These are phyloP conservation scores for Pachydiplax longipennis DNA, from an alignment of 2,888 invertebrate genomes.

Conservation along the genomic window DNA sequence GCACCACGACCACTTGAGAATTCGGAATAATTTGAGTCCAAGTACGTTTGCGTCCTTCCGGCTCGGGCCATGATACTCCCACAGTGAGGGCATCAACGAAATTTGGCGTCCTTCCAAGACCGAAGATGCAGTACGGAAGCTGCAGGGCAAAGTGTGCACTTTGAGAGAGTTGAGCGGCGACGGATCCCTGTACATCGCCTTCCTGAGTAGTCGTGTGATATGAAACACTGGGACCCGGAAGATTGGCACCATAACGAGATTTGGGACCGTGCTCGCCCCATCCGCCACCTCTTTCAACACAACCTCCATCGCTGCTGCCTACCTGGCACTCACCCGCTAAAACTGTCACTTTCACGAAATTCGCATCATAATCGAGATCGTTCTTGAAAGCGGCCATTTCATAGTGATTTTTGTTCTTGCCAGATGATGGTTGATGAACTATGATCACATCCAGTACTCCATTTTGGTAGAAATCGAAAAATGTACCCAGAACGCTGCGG, in stretches of 20 bases:
- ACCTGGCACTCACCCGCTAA: slow-evolving; percentile 69
- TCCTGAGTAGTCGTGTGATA: slow-evolving; percentile 90
- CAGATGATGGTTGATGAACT: slow-evolving; percentile 64
- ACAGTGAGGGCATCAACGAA: slow-evolving; percentile 91
- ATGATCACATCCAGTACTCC: slow-evolving; percentile 91
- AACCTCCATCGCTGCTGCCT: slow-evolving; percentile 3
- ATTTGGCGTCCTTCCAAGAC: slow-evolving; percentile 96
- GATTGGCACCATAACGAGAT: slow-evolving; percentile 73
- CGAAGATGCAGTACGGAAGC: slow-evolving; percentile 94
- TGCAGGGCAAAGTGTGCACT: slow-evolving; percentile 93
- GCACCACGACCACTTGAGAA: slow-evolving; percentile 95
- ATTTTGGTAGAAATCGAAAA: slow-evolving; percentile 94
- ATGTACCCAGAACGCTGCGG: slow-evolving; percentile 82
- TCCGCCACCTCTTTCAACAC: slow-evolving; percentile 8
- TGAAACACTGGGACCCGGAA: slow-evolving; percentile 88
- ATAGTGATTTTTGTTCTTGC: slow-evolving; percentile 57
- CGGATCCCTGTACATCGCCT: slow-evolving; percentile 79
- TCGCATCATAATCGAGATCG: slow-evolving; percentile 90
- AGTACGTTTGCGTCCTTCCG: slow-evolving; percentile 60
- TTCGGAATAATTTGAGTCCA: slow-evolving; percentile 97
- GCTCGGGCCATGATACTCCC: slow-evolving; percentile 60
- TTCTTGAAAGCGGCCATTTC: slow-evolving; percentile 83
- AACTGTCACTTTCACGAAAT: slow-evolving; percentile 95
- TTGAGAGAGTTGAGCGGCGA: slow-evolving; percentile 88
- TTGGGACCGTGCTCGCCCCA: slow-evolving; percentile 45